These are phyloP conservation scores for Drosophila dives DNA, from an alignment of 2,888 invertebrate species.

Conservation along the genomic window DNA sequence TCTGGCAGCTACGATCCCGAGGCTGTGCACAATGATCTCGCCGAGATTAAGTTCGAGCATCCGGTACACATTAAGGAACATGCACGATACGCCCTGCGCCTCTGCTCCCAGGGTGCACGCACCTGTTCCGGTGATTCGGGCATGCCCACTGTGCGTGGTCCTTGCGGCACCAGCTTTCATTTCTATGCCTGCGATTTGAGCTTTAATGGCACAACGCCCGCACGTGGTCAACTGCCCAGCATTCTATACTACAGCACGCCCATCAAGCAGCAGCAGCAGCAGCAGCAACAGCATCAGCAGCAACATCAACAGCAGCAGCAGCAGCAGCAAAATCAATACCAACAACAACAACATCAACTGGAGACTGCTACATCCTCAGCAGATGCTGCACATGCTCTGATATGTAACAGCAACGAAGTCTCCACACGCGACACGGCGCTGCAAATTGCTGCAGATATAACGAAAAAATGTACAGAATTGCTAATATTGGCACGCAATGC, in stretches of 20 bases:
- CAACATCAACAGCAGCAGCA: slow-evolving; percentile 14
- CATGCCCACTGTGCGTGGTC: slow-evolving; percentile 93
- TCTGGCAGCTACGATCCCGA: slow-evolving; percentile 94
- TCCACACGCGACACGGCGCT: slow-evolving; percentile 85
- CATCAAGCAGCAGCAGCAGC: slow-evolving; percentile 77
- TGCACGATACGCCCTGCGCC: slow-evolving; percentile 93
- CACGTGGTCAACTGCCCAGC: slow-evolving; percentile 97
- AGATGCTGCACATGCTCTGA: slow-evolving; percentile 18
- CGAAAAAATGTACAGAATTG: slow-evolving; percentile 91
- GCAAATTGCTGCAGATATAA: slow-evolving; percentile 92
- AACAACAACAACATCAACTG: slow-evolving; percentile 39
- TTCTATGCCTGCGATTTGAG: slow-evolving; percentile 96
- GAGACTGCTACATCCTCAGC: slow-evolving; percentile 15
- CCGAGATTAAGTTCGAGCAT: slow-evolving; percentile 95
- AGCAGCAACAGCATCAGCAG: slow-evolving; percentile 28
- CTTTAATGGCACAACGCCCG: slow-evolving; percentile 98
- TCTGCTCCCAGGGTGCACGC: slow-evolving; percentile 95
- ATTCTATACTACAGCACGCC: slow-evolving; percentile 89
- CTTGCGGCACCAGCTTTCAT: slow-evolving; percentile 95
- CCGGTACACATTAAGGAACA: slow-evolving; percentile 95
- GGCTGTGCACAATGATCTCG: slow-evolving; percentile 94
- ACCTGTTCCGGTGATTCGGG: slow-evolving; percentile 98
- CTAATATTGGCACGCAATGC: slow-evolving; percentile 91
- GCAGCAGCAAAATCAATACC: slow-evolving; percentile 65
- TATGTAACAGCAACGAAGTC: slow-evolving; percentile 69